These are phyloP conservation scores for Psittacus erithacus DNA, from an alignment of 2,113 vertebrate species.

Conservation along the genomic window DNA sequence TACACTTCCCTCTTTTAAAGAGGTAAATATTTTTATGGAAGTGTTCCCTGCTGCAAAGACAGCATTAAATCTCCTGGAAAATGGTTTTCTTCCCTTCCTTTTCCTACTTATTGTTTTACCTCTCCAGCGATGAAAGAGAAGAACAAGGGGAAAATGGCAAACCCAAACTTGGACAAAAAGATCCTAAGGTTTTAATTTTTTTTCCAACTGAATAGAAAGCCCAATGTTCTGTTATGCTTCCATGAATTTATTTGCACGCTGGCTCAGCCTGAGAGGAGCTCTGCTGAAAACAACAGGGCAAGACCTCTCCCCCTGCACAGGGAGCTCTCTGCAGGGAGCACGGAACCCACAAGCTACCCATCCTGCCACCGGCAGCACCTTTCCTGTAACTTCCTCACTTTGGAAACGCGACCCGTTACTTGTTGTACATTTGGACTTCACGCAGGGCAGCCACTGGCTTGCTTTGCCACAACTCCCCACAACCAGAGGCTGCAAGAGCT, in stretches of 20 bases:
- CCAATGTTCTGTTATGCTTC: accelerated
- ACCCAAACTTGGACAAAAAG: background rate
- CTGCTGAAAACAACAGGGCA: background rate
- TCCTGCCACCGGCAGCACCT: accelerated
- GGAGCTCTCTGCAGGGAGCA: background rate
- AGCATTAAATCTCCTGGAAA: background rate
- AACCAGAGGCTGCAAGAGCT: background rate
- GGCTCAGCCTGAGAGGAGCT: background rate
- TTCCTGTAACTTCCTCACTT: background rate
- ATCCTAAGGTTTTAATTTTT: background rate
- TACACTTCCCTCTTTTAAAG: background rate
- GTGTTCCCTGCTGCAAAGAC: background rate
- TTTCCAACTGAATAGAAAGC: background rate
- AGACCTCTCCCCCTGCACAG: background rate
- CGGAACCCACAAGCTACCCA: background rate
- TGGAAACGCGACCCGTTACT: background rate
- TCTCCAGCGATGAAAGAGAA: background rate
- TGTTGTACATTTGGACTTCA: no score
- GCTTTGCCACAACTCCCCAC: accelerated
- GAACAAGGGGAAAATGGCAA: background rate
- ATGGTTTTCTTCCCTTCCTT: background rate
- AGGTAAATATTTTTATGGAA: background rate
- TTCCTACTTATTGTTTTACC: background rate
- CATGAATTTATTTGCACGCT: accelerated
- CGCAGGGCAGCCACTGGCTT: background rate